Conservation (phyloP, 2,113 vertebrate species). For the Apus apus region DNA sequence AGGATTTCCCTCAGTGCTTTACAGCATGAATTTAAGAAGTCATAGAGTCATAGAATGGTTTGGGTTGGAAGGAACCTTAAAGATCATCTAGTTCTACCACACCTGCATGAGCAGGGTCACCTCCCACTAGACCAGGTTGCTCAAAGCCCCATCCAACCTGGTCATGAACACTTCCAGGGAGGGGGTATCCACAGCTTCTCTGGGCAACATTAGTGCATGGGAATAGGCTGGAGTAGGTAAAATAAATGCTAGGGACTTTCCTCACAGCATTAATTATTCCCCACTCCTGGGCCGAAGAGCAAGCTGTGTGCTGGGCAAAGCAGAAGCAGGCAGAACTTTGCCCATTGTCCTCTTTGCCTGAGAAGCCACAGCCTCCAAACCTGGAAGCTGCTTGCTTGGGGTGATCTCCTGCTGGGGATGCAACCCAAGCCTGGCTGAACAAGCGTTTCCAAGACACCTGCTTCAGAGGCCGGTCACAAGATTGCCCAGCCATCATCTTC, state of each 20-base stretch:
- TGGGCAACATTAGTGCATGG: neutral
- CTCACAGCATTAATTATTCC: neutral
- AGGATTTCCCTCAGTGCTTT: neutral
- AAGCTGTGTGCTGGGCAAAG: neutral
- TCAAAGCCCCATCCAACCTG: too few species aligned
- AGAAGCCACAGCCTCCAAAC: neutral
- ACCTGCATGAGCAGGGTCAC: too few species aligned
- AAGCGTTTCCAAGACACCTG: neutral
- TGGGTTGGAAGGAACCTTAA: neutral
- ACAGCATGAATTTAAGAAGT: neutral
- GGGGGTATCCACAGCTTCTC: too few species aligned
- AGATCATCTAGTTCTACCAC: neutral
- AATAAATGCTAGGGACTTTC: neutral
- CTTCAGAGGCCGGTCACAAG: neutral
- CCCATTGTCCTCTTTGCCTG: too few species aligned
- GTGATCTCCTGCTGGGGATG: accelerated
- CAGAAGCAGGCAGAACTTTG: too few species aligned
- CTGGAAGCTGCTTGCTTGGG: neutral
- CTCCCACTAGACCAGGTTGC: too few species aligned
- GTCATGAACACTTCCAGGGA: too few species aligned
- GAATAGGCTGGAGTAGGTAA: neutral
- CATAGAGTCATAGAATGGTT: neutral
- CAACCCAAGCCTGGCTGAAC: neutral
- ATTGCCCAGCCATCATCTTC: too few species aligned
- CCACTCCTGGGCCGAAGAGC: neutral